Evolutionary conservation across 2,888 invertebrate species (phyloP), one percentile per base, ranked within the genome.

Genomic region (Plebejus anna): DNA sequence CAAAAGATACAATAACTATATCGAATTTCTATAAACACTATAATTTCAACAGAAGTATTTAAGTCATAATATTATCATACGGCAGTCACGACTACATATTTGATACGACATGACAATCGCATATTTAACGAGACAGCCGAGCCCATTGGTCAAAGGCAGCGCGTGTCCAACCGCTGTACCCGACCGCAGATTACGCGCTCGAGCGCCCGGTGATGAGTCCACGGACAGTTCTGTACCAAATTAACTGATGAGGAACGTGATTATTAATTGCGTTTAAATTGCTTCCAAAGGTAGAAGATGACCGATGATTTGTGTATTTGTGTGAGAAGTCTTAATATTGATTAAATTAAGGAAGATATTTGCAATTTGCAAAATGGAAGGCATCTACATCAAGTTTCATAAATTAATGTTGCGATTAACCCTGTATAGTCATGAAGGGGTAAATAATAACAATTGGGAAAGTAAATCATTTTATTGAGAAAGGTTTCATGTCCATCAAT

Each of bases 101-200:
- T 66, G 13, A 66, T 66, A 66, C 66, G 66, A 76, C 71, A 59
- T 76, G 57, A 70, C 57, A 55, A 66, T 75, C 9, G 59, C 59
- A 66, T 66, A 66, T 76, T 76, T 76, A 76, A 76, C 70, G 76
- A 76, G 76, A 71, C 59, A 72, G 22, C 55, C 42, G 78, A 80
- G 80, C 78, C 79, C 79, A 78, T 80, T 81, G 80, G 88, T 88
- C 88, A 88, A 86, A 84, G 83, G 81, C 80, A 83, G 85, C 87
- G 83, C 86, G 82, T 84, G 83, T 82, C 78, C 80, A 82, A 86
- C 85, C 86, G 83, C 87, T 84, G 85, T 88, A 87, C 80, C 80
- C 83, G 85, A 92, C 93, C 93, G 85, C 93, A 92, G 83, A 91
- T 92, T 90, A 92, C 88, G 84, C 90, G 90, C 90, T 88, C 88